Evolutionary conservation across 2,797 vertebrate genomes (phyloP), one percentile per base, ranked within the genome.

Genomic region (Coluber constrictor): DNA sequence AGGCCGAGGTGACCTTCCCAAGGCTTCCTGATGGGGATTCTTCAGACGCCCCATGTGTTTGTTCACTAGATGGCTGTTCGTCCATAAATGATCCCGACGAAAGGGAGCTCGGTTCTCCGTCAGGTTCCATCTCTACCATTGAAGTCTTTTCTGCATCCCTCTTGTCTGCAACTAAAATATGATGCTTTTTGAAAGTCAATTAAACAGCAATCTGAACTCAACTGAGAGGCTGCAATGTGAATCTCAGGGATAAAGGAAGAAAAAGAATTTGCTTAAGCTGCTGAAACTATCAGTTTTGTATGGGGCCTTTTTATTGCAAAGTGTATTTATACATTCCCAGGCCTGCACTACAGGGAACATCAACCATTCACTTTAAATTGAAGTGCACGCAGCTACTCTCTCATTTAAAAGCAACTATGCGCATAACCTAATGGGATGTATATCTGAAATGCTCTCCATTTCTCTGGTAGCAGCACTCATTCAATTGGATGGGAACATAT

Each of bases 111-210:
- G 92, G 93, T 15, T 96, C 92, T 29, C 92, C 61, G 8, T 29
- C 93, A 15, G 16, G 12, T 23, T 95, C 96, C 20, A 60, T 29
- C 18, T 88, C 83, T 92, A 20, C 37, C 74, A 43, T 4, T 23
- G 0, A 7, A 0, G 3, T 10, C 25, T 8, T 12, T 56, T 9
- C 6, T 10, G 89, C 3, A 20, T 59, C 13, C 1, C 4, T 59
- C 43, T 56, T 56, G 54, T 93, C 88, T 94, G 90, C 23, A 74
- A 16, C 1, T 10, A 27, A 91, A 74, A 61, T 5, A 32, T 9
- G 91, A 47, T 2, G 20, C 20, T 37, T 61, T 10, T 3, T 37
- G 32, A 37, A 61, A 13, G 43, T 13, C 5, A 20, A 8, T 0
- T 29, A 0, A 25, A 15, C 8, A 27, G 27, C 51, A 54, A 32